Base-by-base conservation (phyloP, 2,113 vertebrate genomes). In the Eleginops maclovinus region DNA sequence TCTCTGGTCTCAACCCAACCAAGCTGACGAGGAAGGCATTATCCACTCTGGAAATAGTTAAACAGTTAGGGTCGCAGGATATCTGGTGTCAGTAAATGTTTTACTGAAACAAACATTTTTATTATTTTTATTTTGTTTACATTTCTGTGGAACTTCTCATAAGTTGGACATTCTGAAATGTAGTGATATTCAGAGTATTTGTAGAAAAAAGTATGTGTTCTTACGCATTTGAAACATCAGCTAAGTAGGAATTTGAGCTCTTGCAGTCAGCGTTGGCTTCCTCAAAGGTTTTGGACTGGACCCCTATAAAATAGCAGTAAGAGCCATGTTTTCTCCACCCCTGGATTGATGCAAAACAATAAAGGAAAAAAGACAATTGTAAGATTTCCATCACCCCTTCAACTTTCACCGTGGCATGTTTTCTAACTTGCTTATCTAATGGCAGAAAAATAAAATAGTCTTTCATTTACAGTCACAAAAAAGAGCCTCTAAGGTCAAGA, bases 11-110 rank as follows among this genome's bases (percentile, higher is more conserved):
- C 65, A 95, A 59, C n/a, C 97, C 97, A 78, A 96, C 75, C 53
- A 97, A 74, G 84, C 97, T 98, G 65, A 96, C 95, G 40, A 98
- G 91, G 88, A 96, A 98, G 2, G 96, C 96, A 93, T 97, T 97
- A 53, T 97, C 96, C 41, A 96, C 94, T 68, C 97, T 98, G 64
- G 19, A 66, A 60, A 41, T 26, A 40, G 11, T 44, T 24, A 31
- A 16, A 71, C 4, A 31, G 17, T 10, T 43, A 51, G 4, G 1
- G 62, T 19, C 7, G 4, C 11, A 10, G 16, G 7, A 15, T n/a
- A 40, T 59, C 9, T 60, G 3, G 1, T 63, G 36, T 19, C 16
- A 19, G 9, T 14, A 9, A 31, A 28, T 44, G 13, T 24, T 62
- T 14, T 24, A 63, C 5, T 17, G 22, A 11, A 17, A 46, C 22